Evolutionary conservation across 2,113 vertebrate genomes (phyloP), one percentile per base, ranked within the genome.

Genomic region (Phrynocephalus versicolor): DNA sequence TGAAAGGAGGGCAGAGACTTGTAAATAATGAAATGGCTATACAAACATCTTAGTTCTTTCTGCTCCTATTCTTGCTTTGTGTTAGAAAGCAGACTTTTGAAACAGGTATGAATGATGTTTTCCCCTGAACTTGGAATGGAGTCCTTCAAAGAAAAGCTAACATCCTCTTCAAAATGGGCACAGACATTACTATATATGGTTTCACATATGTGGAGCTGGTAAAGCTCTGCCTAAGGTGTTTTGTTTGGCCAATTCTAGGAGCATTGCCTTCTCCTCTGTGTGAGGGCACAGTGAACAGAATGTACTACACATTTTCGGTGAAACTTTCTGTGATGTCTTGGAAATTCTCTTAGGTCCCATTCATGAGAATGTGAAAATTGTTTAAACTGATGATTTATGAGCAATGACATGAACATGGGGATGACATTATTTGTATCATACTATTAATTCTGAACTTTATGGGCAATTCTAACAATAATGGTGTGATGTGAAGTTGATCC

Each of bases 1-100:
- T 81, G 74, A 78, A 69, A 45, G n/a, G 16, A 45, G 55, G 58
- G 58, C 85, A 62, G 35, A 2, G 27, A 76, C 85, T 86, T 74
- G 19, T 19, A 64, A 67, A 45, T 30, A 71, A 8, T 67, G 33
- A 82, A 75, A 37, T 2, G 12, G 8, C 27, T 0, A 0, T 37
- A 86, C 83, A 23, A 9, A 10, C 27, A 1, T 23, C 2, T 69
- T 67, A 60, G 6, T 81, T 83, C 64, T 84, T 23, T 1, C 27
- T 39, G 37, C 8, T 1, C 3, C 8, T 67, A 27, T 70, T n/a
- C 45, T 35, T 6, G 60, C 58, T 41, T 33, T 19, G 57, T 55
- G 8, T 45, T 23, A 45, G 45, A 58, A 76, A 76, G 78, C 33
- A 9, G 37, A 58, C 33, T 71, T 76, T 39, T 73, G 30, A 41